phyloP scores from a whole-genome alignment of 2,797 vertebrate genomes.

The Knipowitschia caucasica region DNA sequence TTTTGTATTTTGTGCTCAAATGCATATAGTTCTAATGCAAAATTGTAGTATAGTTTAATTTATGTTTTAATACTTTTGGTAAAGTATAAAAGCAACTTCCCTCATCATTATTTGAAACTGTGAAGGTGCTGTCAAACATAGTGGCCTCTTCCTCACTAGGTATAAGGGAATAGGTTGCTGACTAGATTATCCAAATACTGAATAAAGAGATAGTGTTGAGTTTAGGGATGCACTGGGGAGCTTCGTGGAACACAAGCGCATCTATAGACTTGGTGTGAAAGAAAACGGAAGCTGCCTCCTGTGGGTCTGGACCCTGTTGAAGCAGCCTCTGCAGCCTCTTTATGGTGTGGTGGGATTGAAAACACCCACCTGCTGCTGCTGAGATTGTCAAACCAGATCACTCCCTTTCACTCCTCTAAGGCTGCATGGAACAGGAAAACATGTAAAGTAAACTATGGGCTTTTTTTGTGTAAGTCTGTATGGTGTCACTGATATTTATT shows the following conservation, averaged over 20 bases:
- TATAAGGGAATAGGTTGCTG: too few relatives aligned
- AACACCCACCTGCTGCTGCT: conserved; percentile 50
- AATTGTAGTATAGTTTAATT: too few relatives aligned
- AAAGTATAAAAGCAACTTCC: too few relatives aligned
- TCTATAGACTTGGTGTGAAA: conserved; percentile 46
- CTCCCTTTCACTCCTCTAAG: neutral
- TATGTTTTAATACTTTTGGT: too few relatives aligned
- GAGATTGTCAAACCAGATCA: conserved; percentile 40
- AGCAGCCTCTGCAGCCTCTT: conserved; percentile 24
- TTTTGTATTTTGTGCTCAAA: too few relatives aligned
- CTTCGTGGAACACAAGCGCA: conserved; percentile 48
- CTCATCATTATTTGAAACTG: neutral
- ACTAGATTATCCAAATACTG: conserved; percentile 17
- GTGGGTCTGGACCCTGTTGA: conserved; percentile 33
- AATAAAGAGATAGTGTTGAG: conserved; percentile 47
- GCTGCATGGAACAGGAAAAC: neutral
- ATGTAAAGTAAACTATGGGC: neutral
- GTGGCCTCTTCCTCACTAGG: too few relatives aligned
- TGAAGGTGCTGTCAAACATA: neutral
- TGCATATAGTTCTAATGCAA: too few relatives aligned
- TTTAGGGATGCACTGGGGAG: conserved; percentile 44
- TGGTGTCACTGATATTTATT: too few relatives aligned
- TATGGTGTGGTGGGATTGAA: conserved; percentile 18
- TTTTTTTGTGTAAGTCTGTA: too few relatives aligned
- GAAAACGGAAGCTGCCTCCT: conserved; percentile 57